Conservation (phyloP, 1,140 invertebrate genomes). For the Pachypsylla venusta region DNA sequence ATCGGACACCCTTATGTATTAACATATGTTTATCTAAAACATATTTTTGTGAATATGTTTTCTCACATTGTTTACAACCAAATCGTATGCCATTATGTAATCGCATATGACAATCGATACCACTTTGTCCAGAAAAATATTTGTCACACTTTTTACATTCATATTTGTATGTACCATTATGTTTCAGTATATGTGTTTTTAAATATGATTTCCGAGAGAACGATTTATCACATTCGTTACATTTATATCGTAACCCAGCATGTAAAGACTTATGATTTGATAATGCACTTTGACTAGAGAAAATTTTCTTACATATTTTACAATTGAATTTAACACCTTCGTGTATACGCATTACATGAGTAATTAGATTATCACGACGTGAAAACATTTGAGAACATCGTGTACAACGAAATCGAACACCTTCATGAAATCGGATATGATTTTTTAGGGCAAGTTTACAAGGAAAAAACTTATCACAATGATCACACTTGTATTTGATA, state of each 20-base stretch:
- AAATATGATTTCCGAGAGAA: conserved; percentile 23
- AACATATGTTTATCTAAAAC: conserved; percentile 37
- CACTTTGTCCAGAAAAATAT: conserved; percentile 38
- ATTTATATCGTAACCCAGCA: conserved; percentile 31
- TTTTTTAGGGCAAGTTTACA: conserved; percentile 31
- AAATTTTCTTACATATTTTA: conserved; percentile 34
- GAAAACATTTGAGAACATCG: conserved; percentile 35
- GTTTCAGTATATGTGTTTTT: conserved; percentile 40
- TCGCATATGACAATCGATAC: conserved; percentile 40
- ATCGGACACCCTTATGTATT: conserved; percentile 27
- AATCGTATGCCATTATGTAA: conserved; percentile 40
- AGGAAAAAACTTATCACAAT: conserved; percentile 24
- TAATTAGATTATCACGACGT: no score
- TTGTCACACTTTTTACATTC: conserved; percentile 42
- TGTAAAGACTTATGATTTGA: conserved; percentile 33
- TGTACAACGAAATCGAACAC: conserved; percentile 33
- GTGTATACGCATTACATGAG: conserved; percentile 30
- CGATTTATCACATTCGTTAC: conserved; percentile 36
- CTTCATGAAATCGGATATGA: conserved; percentile 30
- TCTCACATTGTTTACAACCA: conserved; percentile 36
- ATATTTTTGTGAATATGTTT: conserved; percentile 39
- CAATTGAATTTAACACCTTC: conserved; percentile 33
- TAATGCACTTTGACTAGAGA: conserved; percentile 32
- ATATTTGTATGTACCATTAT: conserved; percentile 43
- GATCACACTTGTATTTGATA: conserved; percentile 2